A percentile compares a stretch with the other conserved stretches of the same genome.
Evolutionary conservation across 2,888 invertebrate species (phyloP).

Genomic region (Taphrorychus bicolor): DNA sequence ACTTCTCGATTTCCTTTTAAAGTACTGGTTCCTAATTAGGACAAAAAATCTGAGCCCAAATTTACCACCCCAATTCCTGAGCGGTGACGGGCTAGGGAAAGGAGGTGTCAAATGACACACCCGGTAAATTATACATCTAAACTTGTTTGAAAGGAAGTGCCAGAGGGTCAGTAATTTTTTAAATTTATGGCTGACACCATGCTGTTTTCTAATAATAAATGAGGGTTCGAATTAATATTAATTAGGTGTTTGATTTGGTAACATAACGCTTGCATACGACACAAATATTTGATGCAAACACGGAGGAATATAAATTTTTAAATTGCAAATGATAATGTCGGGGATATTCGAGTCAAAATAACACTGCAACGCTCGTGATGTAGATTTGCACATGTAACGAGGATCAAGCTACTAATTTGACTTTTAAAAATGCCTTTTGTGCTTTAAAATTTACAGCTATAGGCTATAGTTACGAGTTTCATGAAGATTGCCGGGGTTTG

Average conservation of each 20-base stretch:
- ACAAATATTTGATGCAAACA: background rate
- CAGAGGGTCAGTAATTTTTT: slow-evolving; percentile 29
- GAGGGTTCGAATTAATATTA: background rate
- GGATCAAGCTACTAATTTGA: slow-evolving; percentile 25
- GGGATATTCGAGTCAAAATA: slow-evolving; percentile 20
- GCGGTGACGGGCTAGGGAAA: slow-evolving; percentile 13
- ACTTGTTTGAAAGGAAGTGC: slow-evolving; percentile 30
- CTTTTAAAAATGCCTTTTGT: slow-evolving; percentile 26
- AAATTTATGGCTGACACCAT: background rate
- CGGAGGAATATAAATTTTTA: background rate
- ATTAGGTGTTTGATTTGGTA: background rate
- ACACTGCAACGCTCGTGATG: slow-evolving; percentile 15
- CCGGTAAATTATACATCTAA: slow-evolving; percentile 30
- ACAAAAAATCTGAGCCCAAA: slow-evolving; percentile 17
- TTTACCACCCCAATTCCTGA: slow-evolving; percentile 17
- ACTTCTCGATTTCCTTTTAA: slow-evolving; percentile 14
- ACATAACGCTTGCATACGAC: background rate
- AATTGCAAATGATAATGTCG: background rate
- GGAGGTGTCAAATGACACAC: slow-evolving; percentile 28
- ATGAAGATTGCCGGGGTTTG: background rate
- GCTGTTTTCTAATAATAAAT: background rate
- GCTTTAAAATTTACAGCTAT: slow-evolving; percentile 18
- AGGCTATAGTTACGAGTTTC: background rate
- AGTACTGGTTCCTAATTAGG: slow-evolving; percentile 10
- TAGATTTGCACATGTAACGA: slow-evolving; percentile 30